Evolutionary conservation across 1,140 invertebrate genomes (phyloP).

Genomic region (Ptiloglossa arizonensis): DNA sequence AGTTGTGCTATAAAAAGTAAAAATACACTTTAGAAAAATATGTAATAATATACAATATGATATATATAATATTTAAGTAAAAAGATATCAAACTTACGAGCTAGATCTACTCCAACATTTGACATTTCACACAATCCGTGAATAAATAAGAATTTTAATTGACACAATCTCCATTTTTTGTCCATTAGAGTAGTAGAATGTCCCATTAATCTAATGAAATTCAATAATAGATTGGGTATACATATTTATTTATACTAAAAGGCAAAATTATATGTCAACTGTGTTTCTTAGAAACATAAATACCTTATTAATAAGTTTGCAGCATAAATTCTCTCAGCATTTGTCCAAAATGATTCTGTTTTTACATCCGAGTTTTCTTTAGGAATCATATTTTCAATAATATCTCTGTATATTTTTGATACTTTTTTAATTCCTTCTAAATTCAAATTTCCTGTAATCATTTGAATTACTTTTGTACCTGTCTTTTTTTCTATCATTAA

Average conservation of each 20-base stretch:
- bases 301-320: conserved; percentile 84
- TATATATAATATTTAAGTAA: conserved; percentile 24
- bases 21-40: conserved; percentile 42
- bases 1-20: conserved; percentile 76
- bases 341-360: conserved; percentile 83
- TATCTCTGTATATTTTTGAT: conserved; percentile 83
- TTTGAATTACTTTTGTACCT: conserved; percentile 84
- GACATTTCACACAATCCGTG: conserved; percentile 85
- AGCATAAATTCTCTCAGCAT: conserved; percentile 86
- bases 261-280: not conserved
- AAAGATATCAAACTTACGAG: conserved; percentile 79
- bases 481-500: conserved; percentile 88
- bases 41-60: conserved; percentile 11
- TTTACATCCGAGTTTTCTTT: conserved; percentile 77
- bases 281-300: not conserved
- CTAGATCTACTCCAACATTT: conserved; percentile 83
- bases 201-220: conserved; percentile 82
- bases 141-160: conserved; percentile 85
- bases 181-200: conserved; percentile 84
- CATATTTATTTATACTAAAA: not conserved
- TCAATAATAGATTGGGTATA: conserved; percentile 5
- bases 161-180: conserved; percentile 85
- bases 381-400: conserved; percentile 82
- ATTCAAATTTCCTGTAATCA: conserved; percentile 84
- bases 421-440: conserved; percentile 85